phyloP scores from a whole-genome alignment of 1,140 invertebrate genomes.

The Helicoverpa zea region DNA sequence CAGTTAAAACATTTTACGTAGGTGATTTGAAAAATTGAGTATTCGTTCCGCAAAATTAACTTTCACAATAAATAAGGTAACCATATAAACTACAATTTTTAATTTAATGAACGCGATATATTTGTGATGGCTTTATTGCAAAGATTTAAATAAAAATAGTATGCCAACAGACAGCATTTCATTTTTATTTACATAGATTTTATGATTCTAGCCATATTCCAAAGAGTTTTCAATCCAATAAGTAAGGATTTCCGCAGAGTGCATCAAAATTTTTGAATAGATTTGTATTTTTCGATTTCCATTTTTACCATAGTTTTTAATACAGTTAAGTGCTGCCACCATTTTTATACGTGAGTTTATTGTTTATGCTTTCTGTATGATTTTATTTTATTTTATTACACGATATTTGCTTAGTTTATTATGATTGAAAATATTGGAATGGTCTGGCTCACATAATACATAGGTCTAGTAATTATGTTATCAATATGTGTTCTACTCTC shows the following conservation, averaged over 20 bases:
- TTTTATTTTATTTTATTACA: background rate
- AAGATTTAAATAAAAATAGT: too few species aligned
- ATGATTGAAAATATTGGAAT: background rate
- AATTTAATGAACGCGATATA: too few species aligned
- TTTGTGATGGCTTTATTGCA: too few species aligned
- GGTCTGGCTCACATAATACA: too few species aligned
- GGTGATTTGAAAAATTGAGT: too few species aligned
- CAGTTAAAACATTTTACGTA: too few species aligned
- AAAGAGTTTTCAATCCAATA: conserved; percentile 25
- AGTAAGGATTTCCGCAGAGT: background rate
- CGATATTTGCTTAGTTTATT: background rate
- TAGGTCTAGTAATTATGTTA: too few species aligned
- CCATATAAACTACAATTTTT: too few species aligned
- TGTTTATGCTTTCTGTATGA: background rate
- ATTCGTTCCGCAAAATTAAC: too few species aligned
- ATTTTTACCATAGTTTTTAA: conserved; percentile 54
- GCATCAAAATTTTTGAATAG: conserved; percentile 49
- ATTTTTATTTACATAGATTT: conserved; percentile 7
- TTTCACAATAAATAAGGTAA: too few species aligned
- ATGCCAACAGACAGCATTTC: background rate
- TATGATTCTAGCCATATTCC: background rate
- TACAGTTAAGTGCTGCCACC: conserved; percentile 58
- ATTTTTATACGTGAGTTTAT: conserved; percentile 49
- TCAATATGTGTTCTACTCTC: too few species aligned
- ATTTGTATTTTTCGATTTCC: conserved; percentile 53